Evolutionary conservation across 2,888 invertebrate species (phyloP), one percentile per base, ranked within the genome.

Genomic region (Thecocarcelia acutangulata): DNA sequence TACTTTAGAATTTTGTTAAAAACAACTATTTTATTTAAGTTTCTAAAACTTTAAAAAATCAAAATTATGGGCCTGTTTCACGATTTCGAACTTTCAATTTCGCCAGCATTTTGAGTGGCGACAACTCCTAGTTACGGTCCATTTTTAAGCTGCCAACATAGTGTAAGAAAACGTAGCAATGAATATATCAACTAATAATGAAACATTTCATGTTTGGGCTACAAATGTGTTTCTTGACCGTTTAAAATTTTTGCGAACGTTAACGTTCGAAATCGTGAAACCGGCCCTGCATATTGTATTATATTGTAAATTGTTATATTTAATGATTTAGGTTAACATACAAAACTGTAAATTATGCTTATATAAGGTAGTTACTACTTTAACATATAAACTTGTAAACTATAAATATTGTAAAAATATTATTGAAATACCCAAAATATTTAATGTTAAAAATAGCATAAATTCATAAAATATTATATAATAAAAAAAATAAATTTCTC

Each of bases 391-490:
- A 3, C 33, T 28, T 72, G 61, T 63, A 42, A 61, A 73, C 17
- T 33, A 40, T 40, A 66, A 6, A 44, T 1, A 50, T 46, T 24
- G 9, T 15, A 17, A 46, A 46, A 15, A 46, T 15, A 46, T 46
- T 46, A 46, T 15, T 46, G 15, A 46, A 46, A 56, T 66, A 66
- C 58, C 50, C 8, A 15, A 59, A 66, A 75, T 68, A 66, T 75
- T 75, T 68, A 61, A 76, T 76, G 75, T 76, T 68, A 68, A 61
- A 5, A 15, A 68, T 15, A 40, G 9, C 37, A 69, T 28, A n/a
- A 56, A 73, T 56, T 61, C 3, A 52, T 46, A 54, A 52, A 63
- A 50, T 46, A 56, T 21, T 42, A 19, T 40, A 64, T 63, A 24
- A 63, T 17, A 40, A 13, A 48, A 48, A 33, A 11, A 76, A 72